A percentile compares a stretch with the other conserved stretches of the same genome.
phyloP scores from a whole-genome alignment of 2,797 vertebrate genomes.

The Graptemys geographica region DNA sequence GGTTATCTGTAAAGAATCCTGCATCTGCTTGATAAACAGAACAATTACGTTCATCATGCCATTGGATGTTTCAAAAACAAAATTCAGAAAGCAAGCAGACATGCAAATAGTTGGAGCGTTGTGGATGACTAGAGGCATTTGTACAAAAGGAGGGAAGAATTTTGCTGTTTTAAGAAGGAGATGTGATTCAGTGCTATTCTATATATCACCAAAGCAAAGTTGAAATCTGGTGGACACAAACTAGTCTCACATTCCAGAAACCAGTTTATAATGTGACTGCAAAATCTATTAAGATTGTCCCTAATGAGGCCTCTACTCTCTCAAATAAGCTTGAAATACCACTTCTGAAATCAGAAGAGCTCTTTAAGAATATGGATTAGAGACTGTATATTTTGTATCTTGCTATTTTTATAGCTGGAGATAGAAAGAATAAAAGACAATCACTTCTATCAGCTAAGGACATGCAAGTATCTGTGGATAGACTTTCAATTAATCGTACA shows the following conservation, averaged over 20 bases:
- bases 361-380: fast-evolving
- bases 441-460: neutral
- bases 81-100: neutral
- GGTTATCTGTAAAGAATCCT: neutral
- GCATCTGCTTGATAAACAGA: neutral
- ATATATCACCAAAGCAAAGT: neutral
- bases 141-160: neutral
- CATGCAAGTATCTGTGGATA: neutral
- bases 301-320: neutral
- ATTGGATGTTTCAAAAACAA: neutral
- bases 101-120: neutral
- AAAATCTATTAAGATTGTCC: neutral
- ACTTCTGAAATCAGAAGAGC: neutral
- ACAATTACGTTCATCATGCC: neutral
- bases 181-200: neutral
- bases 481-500: neutral
- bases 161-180: neutral
- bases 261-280: neutral
- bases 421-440: neutral
- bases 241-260: neutral
- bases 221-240: neutral
- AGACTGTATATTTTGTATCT: neutral
- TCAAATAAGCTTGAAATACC: neutral
- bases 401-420: neutral
- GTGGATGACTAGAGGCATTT: neutral